Conservation (phyloP, 2,113 vertebrate genomes). For the Todiramphus chloris region DNA sequence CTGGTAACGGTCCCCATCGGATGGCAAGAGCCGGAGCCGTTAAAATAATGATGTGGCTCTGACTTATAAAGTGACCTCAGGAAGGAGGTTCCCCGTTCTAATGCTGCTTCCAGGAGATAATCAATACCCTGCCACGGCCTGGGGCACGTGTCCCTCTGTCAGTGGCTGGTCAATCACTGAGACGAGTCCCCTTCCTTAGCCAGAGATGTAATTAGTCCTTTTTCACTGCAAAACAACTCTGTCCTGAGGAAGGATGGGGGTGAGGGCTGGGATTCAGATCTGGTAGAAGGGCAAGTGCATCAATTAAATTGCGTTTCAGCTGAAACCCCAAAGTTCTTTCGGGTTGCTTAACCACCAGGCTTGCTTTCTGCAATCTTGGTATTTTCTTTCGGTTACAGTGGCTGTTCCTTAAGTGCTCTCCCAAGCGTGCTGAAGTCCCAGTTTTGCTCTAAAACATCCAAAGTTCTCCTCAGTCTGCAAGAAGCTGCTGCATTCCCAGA, state of each 20-base stretch:
- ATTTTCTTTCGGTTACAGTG: not conserved
- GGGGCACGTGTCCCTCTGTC: not conserved
- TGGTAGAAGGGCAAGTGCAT: not conserved
- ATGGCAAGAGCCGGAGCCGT: not conserved
- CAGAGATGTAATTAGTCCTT: not conserved
- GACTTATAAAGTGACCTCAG: not conserved
- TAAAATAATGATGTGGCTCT: not conserved
- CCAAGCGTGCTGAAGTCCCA: not conserved
- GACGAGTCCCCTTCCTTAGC: not conserved
- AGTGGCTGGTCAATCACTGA: not conserved
- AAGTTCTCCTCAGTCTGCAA: not conserved
- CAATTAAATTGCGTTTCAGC: not conserved
- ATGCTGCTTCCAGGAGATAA: not conserved
- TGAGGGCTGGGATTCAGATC: not conserved
- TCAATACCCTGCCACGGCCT: not conserved
- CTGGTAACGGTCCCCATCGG: not conserved
- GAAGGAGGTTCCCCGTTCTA: not conserved
- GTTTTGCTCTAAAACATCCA: not conserved
- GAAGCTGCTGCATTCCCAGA: not conserved
- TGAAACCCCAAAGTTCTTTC: not conserved
- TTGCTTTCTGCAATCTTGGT: not conserved
- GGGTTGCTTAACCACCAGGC: not conserved
- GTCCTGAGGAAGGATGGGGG: not conserved
- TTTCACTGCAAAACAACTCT: not conserved
- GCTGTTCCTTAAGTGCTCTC: not conserved